Evolutionary conservation across 2,797 vertebrate genomes (phyloP), one percentile per base, ranked within the genome.

Genomic region (Smutsia gigantea): DNA sequence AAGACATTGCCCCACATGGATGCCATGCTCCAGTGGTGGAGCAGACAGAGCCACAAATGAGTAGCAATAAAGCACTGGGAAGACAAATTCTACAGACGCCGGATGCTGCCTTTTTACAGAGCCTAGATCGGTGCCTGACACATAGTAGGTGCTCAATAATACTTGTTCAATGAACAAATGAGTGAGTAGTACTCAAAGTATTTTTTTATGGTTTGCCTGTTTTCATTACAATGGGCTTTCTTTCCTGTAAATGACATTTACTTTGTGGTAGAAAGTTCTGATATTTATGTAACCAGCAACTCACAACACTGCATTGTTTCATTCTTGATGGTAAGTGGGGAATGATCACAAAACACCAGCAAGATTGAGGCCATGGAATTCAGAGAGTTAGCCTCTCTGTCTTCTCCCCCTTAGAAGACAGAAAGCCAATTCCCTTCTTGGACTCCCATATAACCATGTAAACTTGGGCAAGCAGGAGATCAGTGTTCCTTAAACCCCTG

Each of bases 191-290:
- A 18, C 42, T 69, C 53, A 61, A 27, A 37, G 31, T 17, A 27
- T 13, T 49, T 78, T 89, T 55, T 83, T 34, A 15, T 72, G 42
- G 13, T 34, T 42, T 66, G 53, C 7, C 25, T 1, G 21, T 90
- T 89, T 94, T 96, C 96, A 55, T 82, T 31, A 55, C 34, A 87
- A 86, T 71, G 31, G 39, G 0, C 66, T 63, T 93, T 81, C 14
- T 69, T 63, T 57, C 31, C 6, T n/a, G 46, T 39, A 86, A n/a
- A 27, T 42, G 27, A 23, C 9, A 18, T 89, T 53, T 84, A 19
- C 77, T 83, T 61, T 27, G 66, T 19, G 18, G 64, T 84, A 37
- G 31, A 49, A 27, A 59, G 19, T 81, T 61, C 94, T 12, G 4
- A 1, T 72, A 42, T 72, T 93, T 75, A 69, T 66, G 39, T 37